Conservation (phyloP, 2,113 vertebrate genomes). For the Myodes glareolus region DNA sequence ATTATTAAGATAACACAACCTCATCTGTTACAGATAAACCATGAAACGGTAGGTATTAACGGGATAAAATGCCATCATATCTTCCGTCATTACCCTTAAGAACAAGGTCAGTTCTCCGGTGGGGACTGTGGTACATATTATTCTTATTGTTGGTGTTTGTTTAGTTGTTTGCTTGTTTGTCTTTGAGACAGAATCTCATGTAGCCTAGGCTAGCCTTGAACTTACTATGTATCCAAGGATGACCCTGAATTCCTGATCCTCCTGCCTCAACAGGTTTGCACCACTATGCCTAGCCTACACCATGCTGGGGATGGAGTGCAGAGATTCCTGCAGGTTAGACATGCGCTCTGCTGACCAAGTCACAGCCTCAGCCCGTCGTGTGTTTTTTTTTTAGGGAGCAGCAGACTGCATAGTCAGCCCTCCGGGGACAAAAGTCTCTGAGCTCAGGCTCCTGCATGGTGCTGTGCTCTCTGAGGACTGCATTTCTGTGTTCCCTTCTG, state of each 20-base stretch:
- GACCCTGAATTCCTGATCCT: background rate
- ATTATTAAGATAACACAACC: background rate
- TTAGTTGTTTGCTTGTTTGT: background rate
- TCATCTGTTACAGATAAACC: background rate
- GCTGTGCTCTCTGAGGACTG: background rate
- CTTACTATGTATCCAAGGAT: background rate
- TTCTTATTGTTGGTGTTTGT: background rate
- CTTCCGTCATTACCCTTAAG: background rate
- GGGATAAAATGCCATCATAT: background rate
- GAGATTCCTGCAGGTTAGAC: background rate
- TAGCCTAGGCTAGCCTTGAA: background rate
- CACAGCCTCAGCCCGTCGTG: background rate
- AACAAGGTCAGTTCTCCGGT: background rate
- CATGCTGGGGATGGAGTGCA: background rate
- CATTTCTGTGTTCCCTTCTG: background rate
- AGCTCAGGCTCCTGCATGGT: background rate
- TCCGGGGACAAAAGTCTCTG: background rate
- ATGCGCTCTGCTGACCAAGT: background rate
- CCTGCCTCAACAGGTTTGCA: too few species aligned
- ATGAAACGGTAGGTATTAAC: background rate
- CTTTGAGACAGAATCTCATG: background rate
- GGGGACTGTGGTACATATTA: background rate
- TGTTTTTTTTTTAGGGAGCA: background rate
- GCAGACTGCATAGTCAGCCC: background rate
- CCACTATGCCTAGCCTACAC: background rate